A percentile compares a stretch with the other conserved stretches of the same genome.
phyloP scores from a whole-genome alignment of 2,797 vertebrate species.

The Rhincodon typus region DNA sequence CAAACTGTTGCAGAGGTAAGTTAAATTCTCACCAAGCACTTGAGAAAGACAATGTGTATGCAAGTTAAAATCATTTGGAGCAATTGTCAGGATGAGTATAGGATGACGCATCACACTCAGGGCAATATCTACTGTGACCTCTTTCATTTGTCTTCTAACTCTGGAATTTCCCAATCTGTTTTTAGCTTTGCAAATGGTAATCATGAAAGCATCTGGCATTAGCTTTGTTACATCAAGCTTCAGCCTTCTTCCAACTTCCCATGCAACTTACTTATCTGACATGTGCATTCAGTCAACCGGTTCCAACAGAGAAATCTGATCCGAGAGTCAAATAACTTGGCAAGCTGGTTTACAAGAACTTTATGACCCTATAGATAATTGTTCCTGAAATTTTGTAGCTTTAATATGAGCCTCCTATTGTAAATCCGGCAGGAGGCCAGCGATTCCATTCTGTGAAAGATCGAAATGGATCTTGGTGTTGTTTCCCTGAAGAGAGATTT shows the following conservation, averaged over 20 bases:
- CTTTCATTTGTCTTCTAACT: background rate
- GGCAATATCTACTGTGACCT: background rate
- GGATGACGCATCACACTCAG: background rate
- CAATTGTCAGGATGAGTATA: background rate
- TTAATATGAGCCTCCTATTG: background rate
- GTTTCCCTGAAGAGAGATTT: background rate
- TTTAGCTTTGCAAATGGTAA: background rate
- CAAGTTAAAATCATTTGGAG: background rate
- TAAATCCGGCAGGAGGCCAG: background rate
- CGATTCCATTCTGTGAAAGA: background rate
- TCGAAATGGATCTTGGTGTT: background rate
- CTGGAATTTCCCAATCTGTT: background rate
- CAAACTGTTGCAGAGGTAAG: background rate
- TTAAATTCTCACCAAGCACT: background rate
- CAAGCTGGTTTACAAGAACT: conserved; percentile 12
- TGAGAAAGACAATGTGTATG: background rate
- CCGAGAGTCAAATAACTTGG: background rate
- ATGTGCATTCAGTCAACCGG: background rate
- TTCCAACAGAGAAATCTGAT: no score
- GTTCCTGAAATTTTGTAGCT: background rate
- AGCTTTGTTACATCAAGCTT: background rate
- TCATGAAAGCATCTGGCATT: background rate
- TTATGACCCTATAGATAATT: background rate
- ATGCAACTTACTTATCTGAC: background rate
- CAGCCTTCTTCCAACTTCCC: background rate